phyloP scores from a whole-genome alignment of 2,888 invertebrate genomes.

The Cephus runcator region DNA sequence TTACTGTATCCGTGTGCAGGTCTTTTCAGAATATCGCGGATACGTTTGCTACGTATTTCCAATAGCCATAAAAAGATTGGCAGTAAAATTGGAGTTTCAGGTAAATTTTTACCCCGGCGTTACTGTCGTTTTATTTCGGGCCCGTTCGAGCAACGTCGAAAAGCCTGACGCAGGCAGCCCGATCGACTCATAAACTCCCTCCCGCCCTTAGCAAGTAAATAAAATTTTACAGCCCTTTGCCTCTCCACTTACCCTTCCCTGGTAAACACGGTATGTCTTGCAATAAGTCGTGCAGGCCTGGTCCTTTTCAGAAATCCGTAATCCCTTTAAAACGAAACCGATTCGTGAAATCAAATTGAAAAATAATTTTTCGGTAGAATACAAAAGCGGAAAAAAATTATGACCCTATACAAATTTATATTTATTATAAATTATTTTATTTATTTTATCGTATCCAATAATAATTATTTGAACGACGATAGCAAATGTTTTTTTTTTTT shows the following conservation, averaged over 20 bases:
- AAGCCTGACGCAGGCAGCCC: slow-evolving; percentile 21
- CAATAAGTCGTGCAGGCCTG: background rate
- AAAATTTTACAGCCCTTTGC: background rate
- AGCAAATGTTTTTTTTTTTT: too few relatives aligned
- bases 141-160: slow-evolving; percentile 22
- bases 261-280: background rate
- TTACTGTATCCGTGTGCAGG: background rate
- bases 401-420: background rate
- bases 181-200: background rate
- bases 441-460: too few relatives aligned
- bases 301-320: background rate
- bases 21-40: background rate
- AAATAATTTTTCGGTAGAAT: background rate
- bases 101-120: slow-evolving; percentile 17
- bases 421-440: background rate
- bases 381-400: background rate
- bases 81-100: slow-evolving; percentile 17
- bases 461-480: too few relatives aligned
- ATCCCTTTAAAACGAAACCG: background rate
- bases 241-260: background rate
- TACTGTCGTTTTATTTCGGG: slow-evolving; percentile 7
- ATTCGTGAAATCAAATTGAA: background rate
- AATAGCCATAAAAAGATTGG: slow-evolving; percentile 21
- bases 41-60: background rate
- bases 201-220: background rate